A percentile compares a stretch with the other conserved stretches of the same genome.
Evolutionary conservation across 2,797 vertebrate species (phyloP).

Genomic region (Hipposideros larvatus): DNA sequence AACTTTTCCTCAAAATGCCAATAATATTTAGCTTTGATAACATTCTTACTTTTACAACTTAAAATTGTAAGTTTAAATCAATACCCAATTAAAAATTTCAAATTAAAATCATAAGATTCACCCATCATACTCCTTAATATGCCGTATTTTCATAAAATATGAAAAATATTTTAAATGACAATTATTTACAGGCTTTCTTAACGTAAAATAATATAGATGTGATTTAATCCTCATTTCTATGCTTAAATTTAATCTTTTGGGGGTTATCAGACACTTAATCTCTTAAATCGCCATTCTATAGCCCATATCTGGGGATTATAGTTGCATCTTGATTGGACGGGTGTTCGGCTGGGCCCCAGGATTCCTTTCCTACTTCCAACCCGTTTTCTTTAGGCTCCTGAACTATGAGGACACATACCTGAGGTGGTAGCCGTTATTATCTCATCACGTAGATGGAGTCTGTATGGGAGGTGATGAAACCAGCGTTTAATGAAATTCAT

Average conservation of each 20-base stretch:
- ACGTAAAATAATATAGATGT: background rate
- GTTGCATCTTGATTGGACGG: background rate
- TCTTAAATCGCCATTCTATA: background rate
- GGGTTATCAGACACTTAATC: background rate
- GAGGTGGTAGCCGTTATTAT: background rate
- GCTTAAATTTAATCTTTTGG: conserved; percentile 24
- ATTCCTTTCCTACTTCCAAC: background rate
- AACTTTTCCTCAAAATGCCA: background rate
- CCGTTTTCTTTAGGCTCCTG: background rate
- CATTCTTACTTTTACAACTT: background rate
- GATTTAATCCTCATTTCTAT: conserved; percentile 24
- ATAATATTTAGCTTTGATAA: conserved; percentile 7
- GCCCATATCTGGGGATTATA: background rate
- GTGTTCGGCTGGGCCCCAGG: background rate
- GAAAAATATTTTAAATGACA: background rate
- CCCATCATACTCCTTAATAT: background rate
- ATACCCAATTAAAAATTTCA: conserved; percentile 33
- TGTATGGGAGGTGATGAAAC: background rate
- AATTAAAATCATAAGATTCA: background rate
- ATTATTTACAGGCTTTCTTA: background rate
- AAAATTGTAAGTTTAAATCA: conserved; percentile 50
- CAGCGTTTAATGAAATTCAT: background rate
- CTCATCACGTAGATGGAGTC: background rate
- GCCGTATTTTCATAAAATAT: conserved; percentile 3
- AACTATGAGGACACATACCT: background rate